phyloP scores from a whole-genome alignment of 2,797 vertebrate genomes.

The Lagocephalus sceleratus region DNA sequence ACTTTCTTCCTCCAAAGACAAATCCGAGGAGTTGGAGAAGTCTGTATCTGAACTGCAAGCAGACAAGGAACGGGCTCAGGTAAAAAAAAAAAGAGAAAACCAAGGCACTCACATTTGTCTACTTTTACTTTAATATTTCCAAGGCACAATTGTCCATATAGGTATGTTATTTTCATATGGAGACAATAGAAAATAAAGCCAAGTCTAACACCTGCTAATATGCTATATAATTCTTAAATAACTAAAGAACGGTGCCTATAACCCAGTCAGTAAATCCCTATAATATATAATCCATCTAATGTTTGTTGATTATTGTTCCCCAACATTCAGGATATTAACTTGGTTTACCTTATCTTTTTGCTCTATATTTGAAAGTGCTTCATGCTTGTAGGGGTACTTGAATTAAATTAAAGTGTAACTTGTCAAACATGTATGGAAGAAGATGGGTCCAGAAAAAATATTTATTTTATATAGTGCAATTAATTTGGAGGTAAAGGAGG shows the following conservation, averaged over 20 bases:
- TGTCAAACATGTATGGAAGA: neutral
- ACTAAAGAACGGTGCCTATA: too few relatives aligned
- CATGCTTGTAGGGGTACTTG: constrained; percentile 31
- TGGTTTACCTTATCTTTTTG: constrained; percentile 9
- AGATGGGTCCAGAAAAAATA: too few relatives aligned
- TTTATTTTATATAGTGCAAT: too few relatives aligned
- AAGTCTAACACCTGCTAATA: too few relatives aligned
- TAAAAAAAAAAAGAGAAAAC: constrained; percentile 45
- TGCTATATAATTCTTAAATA: too few relatives aligned
- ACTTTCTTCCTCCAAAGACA: constrained; percentile 67
- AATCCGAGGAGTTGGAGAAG: constrained; percentile 72
- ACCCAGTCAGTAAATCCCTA: too few relatives aligned
- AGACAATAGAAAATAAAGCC: too few relatives aligned
- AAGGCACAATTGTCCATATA: too few relatives aligned
- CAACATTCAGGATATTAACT: constrained; percentile 4
- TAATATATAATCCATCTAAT: too few relatives aligned
- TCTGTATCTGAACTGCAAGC: constrained; percentile 77
- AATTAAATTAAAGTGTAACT: neutral
- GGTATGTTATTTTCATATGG: too few relatives aligned
- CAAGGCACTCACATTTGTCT: neutral
- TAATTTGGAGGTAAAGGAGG: too few relatives aligned
- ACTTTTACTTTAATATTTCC: too few relatives aligned
- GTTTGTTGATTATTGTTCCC: neutral
- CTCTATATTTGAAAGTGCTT: constrained; percentile 6
- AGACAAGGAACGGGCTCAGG: constrained; percentile 83